Evolutionary conservation across 1,140 invertebrate species (phyloP), one percentile per base, ranked within the genome.

Genomic region (Leptinotarsa undecemlineata): DNA sequence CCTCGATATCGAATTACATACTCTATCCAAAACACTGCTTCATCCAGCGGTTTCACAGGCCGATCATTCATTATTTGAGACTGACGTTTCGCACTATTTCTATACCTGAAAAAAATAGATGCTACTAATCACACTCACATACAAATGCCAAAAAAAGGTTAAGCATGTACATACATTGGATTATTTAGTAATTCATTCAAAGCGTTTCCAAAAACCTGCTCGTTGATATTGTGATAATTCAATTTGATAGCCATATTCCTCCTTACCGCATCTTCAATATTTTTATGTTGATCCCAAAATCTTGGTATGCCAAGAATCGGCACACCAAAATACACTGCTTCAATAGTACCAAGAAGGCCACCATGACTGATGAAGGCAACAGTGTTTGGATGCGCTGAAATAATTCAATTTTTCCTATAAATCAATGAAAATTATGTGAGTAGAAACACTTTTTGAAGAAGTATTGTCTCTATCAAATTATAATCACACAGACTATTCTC

Each of bases 1-100:
- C 91, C 91, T 78, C 89, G 90, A 78, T 92, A 90, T 72, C 89
- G 86, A 3, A 92, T 85, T 1, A 92, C 90, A 76, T 92, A 91
- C 83, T 92, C 90, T 0, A 89, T 90, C 91, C 91, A 92, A 80
- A 91, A 92, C n/a, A 91, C 85, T 1, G 90, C 90, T 67, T 87
- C 86, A 61, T 91, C 88, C 33, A 91, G 75, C 0, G 90, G 90
- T 8, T 79, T 78, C 71, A 86, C 77, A 3, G 88, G 89, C 47
- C 86, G 84, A 74, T 91, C 90, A 17, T 84, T 86, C 82, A 89
- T 89, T 5, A 87, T 80, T 73, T 79, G 78, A 0, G 90, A 90
- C 19, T 89, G n/a, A 48, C 78, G 77, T 77, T 88, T 86, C 0
- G 86, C 89, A 57, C 73, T 83, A 67, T 81, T 71, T 48, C 20